phyloP scores from a whole-genome alignment of 2,888 invertebrate genomes.

The Amblyjoppa fuscipennis region DNA sequence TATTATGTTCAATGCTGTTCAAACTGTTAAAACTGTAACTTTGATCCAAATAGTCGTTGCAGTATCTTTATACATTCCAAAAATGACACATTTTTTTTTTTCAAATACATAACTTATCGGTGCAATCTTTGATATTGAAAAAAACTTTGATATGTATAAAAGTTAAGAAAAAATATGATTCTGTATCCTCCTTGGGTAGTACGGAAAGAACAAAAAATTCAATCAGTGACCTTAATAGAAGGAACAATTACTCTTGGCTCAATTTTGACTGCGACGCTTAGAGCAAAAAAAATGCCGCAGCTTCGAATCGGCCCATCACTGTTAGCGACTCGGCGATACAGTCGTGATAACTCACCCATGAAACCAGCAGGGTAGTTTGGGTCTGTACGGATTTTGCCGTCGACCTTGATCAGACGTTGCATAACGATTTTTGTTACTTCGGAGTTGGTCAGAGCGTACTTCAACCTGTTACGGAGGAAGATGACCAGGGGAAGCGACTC shows the following conservation, averaged over 20 bases:
- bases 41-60: neutral
- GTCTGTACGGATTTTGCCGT: slow-evolving; percentile 99
- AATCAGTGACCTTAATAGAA: slow-evolving; percentile 86
- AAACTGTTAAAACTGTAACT: too few species aligned
- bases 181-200: slow-evolving; percentile 87
- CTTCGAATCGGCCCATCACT: slow-evolving; percentile 78
- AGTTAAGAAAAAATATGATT: slow-evolving; percentile 5
- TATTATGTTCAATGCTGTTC: too few species aligned
- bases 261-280: slow-evolving; percentile 84
- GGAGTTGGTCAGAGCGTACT: slow-evolving; percentile 98
- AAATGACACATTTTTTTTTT: too few species aligned
- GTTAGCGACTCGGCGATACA: slow-evolving; percentile 4
- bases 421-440: slow-evolving; percentile 99
- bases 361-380: slow-evolving; percentile 99
- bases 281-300: slow-evolving; percentile 71
- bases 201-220: slow-evolving; percentile 84
- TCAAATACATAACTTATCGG: too few species aligned
- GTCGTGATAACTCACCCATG: slow-evolving; percentile 93
- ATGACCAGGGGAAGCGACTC: slow-evolving; percentile 98
- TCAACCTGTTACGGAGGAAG: slow-evolving; percentile 98
- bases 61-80: too few species aligned
- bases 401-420: slow-evolving; percentile 99
- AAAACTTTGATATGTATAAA: too few species aligned
- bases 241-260: slow-evolving; percentile 84
- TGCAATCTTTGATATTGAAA: too few species aligned